Base-by-base conservation (phyloP, 1,140 invertebrate genomes). In the Chymomyza costata region DNA sequence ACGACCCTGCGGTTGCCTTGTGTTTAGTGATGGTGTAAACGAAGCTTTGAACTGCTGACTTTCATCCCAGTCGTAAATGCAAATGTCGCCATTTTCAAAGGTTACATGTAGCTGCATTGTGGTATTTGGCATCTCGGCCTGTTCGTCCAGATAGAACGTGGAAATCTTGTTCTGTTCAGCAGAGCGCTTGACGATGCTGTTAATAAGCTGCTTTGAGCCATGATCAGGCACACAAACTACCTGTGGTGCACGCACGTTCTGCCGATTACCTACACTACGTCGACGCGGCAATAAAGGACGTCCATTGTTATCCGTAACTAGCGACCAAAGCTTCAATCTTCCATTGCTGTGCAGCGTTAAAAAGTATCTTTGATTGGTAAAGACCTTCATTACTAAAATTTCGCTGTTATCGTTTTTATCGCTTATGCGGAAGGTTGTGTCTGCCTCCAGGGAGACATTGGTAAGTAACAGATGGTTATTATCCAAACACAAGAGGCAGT, bases 321-420 rank as follows among this genome's bases (percentile, higher is more conserved):
- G 11, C 0, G 43, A 60, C 82, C 78, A 84, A 1, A 84, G 50
- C 37, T 73, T 80, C 0, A 84, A n/a, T 6, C 51, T 53, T 5
- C 82, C 82, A 17, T 68, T 66, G 11, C 38, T 45, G 19, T 84
- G 65, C 16, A 84, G 25, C 1, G 78, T 76, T 6, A 84, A 25
- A 1, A 84, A 8, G 38, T 70, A 53, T 18, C 49, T 53, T n/a
- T 78, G 50, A 0, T 62, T 45, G 14, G 80, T 74, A 6, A 82
- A 80, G 1, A 69, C 45, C 8, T 41, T 31, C 63, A 76, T 54
- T 3, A 54, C 21, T 0, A 63, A 34, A 11, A 65, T 59, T 3
- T 57, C 48, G 16, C 57, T 59, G 14, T 13, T 25, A 21, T 58
- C 53, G 6, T 21, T 53, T 0, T 65, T 43, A 40, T 80, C 68